Evolutionary conservation across 2,797 vertebrate genomes (phyloP).

Genomic region (Gobionotothen gibberifrons): DNA sequence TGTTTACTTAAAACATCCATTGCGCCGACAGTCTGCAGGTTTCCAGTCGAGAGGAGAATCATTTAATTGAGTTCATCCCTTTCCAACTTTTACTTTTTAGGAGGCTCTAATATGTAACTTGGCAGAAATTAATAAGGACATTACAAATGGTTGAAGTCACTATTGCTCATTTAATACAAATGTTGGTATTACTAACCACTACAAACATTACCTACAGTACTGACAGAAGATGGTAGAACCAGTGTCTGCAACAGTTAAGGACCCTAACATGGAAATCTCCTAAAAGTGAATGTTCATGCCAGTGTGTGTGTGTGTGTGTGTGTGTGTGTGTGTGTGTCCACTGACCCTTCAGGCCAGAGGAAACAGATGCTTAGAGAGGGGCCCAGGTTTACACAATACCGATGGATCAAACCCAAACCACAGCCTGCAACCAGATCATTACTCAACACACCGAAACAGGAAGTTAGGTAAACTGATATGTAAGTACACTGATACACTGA

Average conservation of each 20-base stretch:
- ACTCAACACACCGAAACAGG: constrained; percentile 52
- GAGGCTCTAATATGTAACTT: background rate
- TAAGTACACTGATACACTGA: background rate
- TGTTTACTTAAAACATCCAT: background rate
- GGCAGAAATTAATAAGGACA: background rate
- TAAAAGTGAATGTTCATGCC: background rate
- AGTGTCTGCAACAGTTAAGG: background rate
- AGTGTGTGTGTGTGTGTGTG: background rate
- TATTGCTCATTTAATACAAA: background rate
- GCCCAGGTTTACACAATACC: constrained; percentile 53
- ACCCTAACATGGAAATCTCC: constrained; percentile 3
- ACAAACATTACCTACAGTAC: background rate
- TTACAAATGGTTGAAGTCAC: background rate
- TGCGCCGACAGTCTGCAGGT: no score
- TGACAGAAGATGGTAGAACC: background rate
- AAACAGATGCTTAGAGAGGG: constrained; percentile 65
- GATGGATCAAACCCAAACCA: constrained; percentile 44
- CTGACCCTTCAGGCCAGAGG: constrained; percentile 48
- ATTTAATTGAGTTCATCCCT: no score
- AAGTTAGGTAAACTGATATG: constrained; percentile 13
- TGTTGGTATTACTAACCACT: background rate
- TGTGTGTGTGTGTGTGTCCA: constrained; percentile 4
- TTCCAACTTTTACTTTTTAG: background rate
- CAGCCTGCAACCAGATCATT: constrained; percentile 41
- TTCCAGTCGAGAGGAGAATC: no score